Conservation (phyloP, 2,888 invertebrate species). For the Tiphia femorata region DNA sequence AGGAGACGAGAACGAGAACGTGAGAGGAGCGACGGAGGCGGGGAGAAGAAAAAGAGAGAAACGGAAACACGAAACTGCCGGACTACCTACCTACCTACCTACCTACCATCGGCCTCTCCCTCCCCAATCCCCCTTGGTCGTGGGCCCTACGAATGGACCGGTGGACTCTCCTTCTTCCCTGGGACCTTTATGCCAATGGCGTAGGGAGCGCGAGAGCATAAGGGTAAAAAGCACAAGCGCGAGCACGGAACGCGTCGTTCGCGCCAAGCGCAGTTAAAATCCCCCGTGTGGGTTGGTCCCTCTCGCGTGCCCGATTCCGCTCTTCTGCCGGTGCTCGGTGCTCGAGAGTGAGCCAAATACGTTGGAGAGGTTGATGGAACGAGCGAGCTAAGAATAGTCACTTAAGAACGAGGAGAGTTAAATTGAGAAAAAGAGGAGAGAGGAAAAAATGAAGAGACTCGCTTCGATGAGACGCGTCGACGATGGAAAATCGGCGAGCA, state of each 20-base stretch:
- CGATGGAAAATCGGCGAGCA: too few species aligned
- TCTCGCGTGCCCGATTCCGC: too few species aligned
- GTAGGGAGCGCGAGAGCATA: slow-evolving; percentile 14
- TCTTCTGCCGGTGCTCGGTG: too few species aligned
- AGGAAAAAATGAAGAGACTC: too few species aligned
- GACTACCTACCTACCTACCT: slow-evolving; percentile 18
- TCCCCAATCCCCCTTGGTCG: too few species aligned
- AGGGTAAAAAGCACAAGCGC: too few species aligned
- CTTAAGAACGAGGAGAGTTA: not conserved
- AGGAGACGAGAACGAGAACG: slow-evolving; percentile 16
- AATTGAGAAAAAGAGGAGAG: not conserved
- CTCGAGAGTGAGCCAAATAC: too few species aligned
- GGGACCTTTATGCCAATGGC: slow-evolving; percentile 22
- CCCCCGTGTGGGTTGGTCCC: too few species aligned
- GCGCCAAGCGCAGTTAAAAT: too few species aligned
- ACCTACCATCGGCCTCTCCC: not conserved
- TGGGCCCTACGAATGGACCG: not conserved
- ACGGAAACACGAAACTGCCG: slow-evolving; percentile 21
- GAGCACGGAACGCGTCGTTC: too few species aligned
- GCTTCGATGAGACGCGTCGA: not conserved
- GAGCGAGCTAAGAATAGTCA: not conserved
- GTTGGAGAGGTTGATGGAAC: too few species aligned
- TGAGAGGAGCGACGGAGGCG: not conserved
- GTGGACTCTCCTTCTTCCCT: slow-evolving; percentile 6
- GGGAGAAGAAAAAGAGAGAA: not conserved